phyloP scores from a whole-genome alignment of 2,113 vertebrate genomes.

The Hippocampus zosterae region DNA sequence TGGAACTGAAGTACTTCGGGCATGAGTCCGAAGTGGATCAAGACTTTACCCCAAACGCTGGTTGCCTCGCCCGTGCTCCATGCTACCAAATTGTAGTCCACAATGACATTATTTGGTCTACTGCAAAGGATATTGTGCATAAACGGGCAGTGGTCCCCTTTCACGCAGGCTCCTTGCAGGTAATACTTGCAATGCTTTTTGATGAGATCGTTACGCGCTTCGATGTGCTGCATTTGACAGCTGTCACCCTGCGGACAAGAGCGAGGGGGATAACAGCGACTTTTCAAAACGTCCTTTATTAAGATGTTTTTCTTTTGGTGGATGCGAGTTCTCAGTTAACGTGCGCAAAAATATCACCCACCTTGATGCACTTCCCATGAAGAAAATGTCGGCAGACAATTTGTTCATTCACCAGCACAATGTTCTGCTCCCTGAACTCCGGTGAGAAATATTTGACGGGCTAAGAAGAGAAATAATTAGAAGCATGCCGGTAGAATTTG shows the following conservation, averaged over 20 bases:
- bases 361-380: conserved; percentile 84
- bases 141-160: conserved; percentile 86
- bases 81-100: background rate
- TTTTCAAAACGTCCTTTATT: background rate
- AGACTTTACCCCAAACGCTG: background rate
- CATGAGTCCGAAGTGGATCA: background rate
- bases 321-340: background rate
- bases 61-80: background rate
- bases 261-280: background rate
- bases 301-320: background rate
- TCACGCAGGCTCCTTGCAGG: conserved; percentile 82
- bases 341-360: conserved; percentile 25
- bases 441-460: conserved; percentile 74
- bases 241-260: conserved; percentile 74
- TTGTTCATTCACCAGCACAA: conserved; percentile 80
- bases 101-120: background rate
- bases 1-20: background rate
- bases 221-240: conserved; percentile 87
- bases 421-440: conserved; percentile 89
- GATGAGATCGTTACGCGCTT: conserved; percentile 77
- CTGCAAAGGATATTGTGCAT: conserved; percentile 95
- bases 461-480: conserved; percentile 4
- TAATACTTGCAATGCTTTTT: conserved; percentile 90
- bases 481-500: background rate
- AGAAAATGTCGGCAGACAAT: conserved; percentile 88